Evolutionary conservation across 2,797 vertebrate species (phyloP), one percentile per base, ranked within the genome.

Genomic region (Intellagama lesueurii): DNA sequence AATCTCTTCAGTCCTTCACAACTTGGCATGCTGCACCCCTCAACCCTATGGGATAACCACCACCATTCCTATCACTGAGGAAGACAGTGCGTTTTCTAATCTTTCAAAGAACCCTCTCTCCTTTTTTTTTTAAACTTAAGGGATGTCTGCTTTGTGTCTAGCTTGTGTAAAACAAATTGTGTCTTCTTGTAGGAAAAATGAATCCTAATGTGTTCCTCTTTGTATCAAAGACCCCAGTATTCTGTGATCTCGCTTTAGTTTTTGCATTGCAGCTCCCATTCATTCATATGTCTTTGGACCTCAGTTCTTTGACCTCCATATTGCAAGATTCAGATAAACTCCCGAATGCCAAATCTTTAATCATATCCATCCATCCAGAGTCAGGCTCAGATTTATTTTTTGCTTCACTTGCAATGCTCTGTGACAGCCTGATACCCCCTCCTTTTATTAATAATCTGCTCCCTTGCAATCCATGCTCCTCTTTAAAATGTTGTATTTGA

Each of bases 131-230:
- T 12, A 19, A 44, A 76, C 40, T 80, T 56, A 56, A 72, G 7
- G 32, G 44, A 52, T 70, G 60, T n/a, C 8, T n/a, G 56, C 6
- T 83, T 52, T 73, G 16, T 69, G 35, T 40, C 32, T 69, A 56
- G 0, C 26, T 3, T 3, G 22, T 72, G 52, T 68, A 24, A 40
- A 83, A 6, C 47, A 56, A 77, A 60, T 32, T 83, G 3, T 89
- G 40, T 16, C 32, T 52, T 30, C 60, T 81, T 85, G 81, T 40
- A 72, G 56, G 7, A 56, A 69, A 49, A 26, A 40, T 16, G 56
- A 82, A 68, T 90, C 64, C 35, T 56, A 56, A 87, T 81, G n/a
- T 86, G 84, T 69, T 82, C 69, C 66, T 17, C 70, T 90, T 82
- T 70, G 14, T 28, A 85, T 80, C 7, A 47, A 82, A 83, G 72